A percentile compares a stretch with the other conserved stretches of the same genome.
These are phyloP conservation scores for Aphrocallistes beatrix DNA, from an alignment of 37 sponge, comb jelly and placozoan species.

Conservation along the genomic window DNA sequence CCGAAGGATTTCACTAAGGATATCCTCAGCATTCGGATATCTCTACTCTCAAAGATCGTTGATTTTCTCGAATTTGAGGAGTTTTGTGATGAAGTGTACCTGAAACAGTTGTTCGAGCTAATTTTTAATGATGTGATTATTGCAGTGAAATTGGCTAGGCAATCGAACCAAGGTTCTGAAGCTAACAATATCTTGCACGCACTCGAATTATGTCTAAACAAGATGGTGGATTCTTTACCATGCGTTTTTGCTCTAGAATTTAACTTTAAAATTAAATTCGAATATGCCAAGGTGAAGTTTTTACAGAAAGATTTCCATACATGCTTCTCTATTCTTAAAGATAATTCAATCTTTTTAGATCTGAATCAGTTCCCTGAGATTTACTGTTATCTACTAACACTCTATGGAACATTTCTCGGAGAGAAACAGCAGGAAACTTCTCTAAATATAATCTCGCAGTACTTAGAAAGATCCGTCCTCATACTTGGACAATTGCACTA, in stretches of 20 bases:
- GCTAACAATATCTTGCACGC: background rate
- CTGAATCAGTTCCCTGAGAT: background rate
- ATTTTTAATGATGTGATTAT: background rate
- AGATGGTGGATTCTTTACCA: background rate
- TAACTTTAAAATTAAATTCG: background rate
- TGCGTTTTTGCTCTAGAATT: background rate
- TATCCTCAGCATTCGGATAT: background rate
- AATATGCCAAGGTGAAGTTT: background rate
- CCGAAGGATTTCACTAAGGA: background rate
- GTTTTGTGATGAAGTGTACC: background rate
- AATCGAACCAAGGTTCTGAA: background rate
- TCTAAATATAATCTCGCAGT: background rate
- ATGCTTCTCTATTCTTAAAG: background rate
- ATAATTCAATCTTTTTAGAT: background rate
- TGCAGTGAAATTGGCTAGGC: background rate
- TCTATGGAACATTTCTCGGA: background rate
- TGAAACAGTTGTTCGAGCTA: background rate
- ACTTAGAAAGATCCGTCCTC: background rate
- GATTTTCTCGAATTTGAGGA: background rate
- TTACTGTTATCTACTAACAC: background rate
- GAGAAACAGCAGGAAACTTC: background rate
- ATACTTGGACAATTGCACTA: background rate
- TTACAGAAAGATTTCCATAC: slow-evolving; percentile 18
- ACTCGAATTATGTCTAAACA: background rate
- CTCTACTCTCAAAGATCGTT: background rate